Conservation (phyloP, 2,797 vertebrate genomes). For the Merluccius polli region DNA sequence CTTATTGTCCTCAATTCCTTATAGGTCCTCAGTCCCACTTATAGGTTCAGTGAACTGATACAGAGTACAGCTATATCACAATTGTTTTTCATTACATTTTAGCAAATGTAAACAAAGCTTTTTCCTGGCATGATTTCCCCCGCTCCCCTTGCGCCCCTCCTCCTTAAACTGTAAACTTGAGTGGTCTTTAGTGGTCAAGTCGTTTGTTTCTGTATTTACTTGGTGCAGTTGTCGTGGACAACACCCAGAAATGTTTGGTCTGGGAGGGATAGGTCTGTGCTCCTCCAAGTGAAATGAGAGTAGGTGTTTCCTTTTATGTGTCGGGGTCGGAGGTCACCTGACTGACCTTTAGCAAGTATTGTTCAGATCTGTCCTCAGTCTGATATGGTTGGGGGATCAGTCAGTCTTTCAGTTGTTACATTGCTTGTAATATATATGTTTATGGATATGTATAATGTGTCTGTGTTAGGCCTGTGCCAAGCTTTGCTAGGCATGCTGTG, state of each 20-base stretch:
- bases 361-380: constrained; percentile 29
- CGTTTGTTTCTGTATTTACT: constrained; percentile 50
- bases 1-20: too few relatives aligned
- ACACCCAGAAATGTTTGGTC: constrained; percentile 64
- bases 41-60: neutral
- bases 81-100: constrained; percentile 24
- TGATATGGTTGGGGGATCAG: constrained; percentile 34
- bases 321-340: constrained; percentile 62
- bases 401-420: constrained; percentile 49
- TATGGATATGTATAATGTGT: neutral
- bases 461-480: neutral
- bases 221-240: constrained; percentile 58
- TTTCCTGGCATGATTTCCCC: neutral
- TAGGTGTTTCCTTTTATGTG: constrained; percentile 72
- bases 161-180: constrained; percentile 49
- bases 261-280: constrained; percentile 60
- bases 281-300: constrained; percentile 62
- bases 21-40: too few relatives aligned
- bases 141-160: neutral
- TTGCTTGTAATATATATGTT: constrained; percentile 39
- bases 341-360: constrained; percentile 59
- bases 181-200: constrained; percentile 57
- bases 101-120: constrained; percentile 15
- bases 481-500: neutral
- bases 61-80: neutral